Conservation (phyloP, 2,888 invertebrate genomes). For the Tiliacea citrago region DNA sequence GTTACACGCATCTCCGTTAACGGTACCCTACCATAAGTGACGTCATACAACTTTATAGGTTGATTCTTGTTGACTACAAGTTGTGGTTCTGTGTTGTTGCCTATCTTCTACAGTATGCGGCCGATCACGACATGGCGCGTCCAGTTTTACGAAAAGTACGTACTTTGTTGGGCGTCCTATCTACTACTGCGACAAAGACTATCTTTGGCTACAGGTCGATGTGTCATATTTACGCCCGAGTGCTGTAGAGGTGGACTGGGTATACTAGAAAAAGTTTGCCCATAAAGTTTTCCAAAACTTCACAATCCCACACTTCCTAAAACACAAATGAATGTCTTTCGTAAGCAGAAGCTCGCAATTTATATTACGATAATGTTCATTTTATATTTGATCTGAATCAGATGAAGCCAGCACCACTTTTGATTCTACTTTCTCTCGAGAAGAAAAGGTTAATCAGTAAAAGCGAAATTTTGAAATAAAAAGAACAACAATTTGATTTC, state of each 20-base stretch:
- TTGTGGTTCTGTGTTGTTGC: neutral
- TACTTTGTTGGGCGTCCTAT: neutral
- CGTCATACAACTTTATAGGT: constrained; percentile 39
- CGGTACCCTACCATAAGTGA: constrained; percentile 38
- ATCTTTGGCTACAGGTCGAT: neutral
- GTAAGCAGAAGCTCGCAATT: neutral
- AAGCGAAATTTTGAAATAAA: constrained; percentile 28
- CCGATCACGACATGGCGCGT: neutral
- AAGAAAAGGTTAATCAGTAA: constrained; percentile 32
- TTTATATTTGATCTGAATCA: constrained; percentile 12
- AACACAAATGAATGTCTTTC: neutral
- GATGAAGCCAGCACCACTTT: constrained; percentile 22
- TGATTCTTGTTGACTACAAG: constrained; percentile 14
- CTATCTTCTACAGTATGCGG: neutral
- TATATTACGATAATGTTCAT: constrained; percentile 11
- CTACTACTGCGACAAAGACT: neutral
- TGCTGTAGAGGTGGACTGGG: neutral
- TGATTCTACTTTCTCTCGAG: constrained; percentile 41
- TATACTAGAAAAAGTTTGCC: neutral
- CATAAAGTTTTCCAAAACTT: neutral
- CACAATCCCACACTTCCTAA: neutral
- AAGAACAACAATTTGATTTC: constrained; percentile 6
- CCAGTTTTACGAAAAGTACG: neutral
- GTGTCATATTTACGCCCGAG: neutral
- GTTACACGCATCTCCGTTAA: constrained; percentile 62